Conservation (phyloP, 2,797 vertebrate species). For the Micropoecilia bifurca region DNA sequence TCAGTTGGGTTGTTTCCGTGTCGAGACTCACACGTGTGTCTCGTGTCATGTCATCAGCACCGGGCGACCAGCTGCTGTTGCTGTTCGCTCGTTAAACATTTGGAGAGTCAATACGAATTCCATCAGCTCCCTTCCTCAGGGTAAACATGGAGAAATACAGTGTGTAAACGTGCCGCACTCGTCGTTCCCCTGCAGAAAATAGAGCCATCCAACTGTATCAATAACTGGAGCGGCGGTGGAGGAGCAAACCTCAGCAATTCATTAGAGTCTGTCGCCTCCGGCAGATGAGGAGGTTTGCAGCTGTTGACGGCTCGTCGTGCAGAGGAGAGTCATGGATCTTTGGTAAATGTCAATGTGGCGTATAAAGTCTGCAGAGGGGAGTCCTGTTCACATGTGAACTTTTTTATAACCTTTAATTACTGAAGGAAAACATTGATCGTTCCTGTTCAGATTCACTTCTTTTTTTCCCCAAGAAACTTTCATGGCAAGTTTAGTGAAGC, state of each 20-base stretch:
- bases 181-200: constrained; percentile 69
- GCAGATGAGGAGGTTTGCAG: constrained; percentile 62
- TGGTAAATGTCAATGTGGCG: constrained; percentile 78
- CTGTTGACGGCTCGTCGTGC: constrained; percentile 56
- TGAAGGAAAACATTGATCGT: constrained; percentile 12
- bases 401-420: constrained; percentile 35
- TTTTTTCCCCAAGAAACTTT: not conserved
- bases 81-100: constrained; percentile 82
- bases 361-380: constrained; percentile 52
- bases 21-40: constrained; percentile 44
- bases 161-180: constrained; percentile 67
- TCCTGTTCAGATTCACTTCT: constrained; percentile 7
- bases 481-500: not conserved
- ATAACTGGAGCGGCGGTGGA: constrained; percentile 53
- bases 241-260: constrained; percentile 65
- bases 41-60: constrained; percentile 66
- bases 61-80: constrained; percentile 70
- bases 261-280: constrained; percentile 62
- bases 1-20: constrained; percentile 30
- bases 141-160: constrained; percentile 76
- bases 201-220: constrained; percentile 73
- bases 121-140: constrained; percentile 68
- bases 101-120: constrained; percentile 82
- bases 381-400: constrained; percentile 23
- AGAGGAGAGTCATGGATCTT: constrained; percentile 60